Conservation (phyloP, 1,140 invertebrate genomes). For the Lycorma delicatula region DNA sequence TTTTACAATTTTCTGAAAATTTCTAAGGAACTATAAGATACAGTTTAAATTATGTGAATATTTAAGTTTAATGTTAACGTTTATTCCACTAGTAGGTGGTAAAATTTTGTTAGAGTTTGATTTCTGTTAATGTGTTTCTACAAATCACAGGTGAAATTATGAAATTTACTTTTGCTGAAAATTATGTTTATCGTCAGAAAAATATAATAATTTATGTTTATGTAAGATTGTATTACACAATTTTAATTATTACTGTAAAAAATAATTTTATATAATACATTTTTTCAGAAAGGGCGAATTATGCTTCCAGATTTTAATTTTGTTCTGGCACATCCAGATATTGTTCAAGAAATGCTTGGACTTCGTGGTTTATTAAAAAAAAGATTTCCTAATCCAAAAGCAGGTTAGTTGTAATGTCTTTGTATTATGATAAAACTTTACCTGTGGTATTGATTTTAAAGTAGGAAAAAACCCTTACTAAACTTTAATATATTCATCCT, state of each 20-base stretch:
- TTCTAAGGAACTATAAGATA: no score
- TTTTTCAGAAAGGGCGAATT: slow-evolving; percentile 52
- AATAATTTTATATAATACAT: slow-evolving; percentile 1
- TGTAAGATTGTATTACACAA: background rate
- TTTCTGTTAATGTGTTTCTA: background rate
- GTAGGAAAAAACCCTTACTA: background rate
- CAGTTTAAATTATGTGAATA: no score
- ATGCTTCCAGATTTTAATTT: slow-evolving; percentile 60
- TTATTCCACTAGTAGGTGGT: no score
- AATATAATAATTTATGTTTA: background rate
- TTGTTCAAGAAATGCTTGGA: slow-evolving; percentile 61
- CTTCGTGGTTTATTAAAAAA: slow-evolving; percentile 65
- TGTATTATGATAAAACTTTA: background rate
- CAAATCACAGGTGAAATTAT: background rate
- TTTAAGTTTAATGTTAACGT: no score
- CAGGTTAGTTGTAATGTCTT: slow-evolving; percentile 37
- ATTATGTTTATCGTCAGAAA: background rate
- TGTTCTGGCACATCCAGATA: slow-evolving; percentile 64
- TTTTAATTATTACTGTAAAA: background rate
- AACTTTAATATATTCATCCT: background rate
- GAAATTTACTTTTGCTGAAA: background rate
- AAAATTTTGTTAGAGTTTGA: background rate
- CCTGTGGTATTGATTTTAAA: background rate
- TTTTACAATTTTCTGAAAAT: no score
- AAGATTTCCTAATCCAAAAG: slow-evolving; percentile 58